A percentile compares a stretch with the other conserved stretches of the same genome.
phyloP scores from a whole-genome alignment of 2,113 vertebrate species.

The Peromyscus californicus region DNA sequence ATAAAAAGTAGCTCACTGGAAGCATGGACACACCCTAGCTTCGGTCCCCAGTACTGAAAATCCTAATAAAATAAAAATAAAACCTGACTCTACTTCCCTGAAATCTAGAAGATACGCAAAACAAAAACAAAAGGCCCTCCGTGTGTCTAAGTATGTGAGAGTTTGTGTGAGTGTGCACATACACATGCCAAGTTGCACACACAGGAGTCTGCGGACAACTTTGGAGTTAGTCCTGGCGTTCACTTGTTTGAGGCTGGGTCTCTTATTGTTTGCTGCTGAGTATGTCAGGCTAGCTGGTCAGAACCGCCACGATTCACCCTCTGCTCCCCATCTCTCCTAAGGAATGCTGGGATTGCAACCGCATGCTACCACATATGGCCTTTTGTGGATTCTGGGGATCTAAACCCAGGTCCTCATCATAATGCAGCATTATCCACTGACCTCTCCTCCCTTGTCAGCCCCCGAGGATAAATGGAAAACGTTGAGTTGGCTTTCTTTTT shows the following conservation, averaged over 20 bases:
- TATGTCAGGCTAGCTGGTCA: too few species aligned
- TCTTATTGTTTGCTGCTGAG: neutral
- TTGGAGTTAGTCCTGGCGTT: neutral
- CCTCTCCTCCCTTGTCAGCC: neutral
- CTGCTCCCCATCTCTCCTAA: neutral
- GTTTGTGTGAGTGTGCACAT: neutral
- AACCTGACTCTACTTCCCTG: neutral
- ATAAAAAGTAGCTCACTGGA: neutral
- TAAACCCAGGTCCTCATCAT: too few species aligned
- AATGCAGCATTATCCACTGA: neutral
- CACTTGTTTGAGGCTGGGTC: neutral
- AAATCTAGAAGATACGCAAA: too few species aligned
- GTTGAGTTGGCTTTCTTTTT: conserved; percentile 41
- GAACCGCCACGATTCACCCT: neutral
- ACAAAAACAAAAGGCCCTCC: neutral
- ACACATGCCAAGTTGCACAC: neutral
- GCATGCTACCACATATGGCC: too few species aligned
- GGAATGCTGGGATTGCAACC: neutral
- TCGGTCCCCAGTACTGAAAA: neutral
- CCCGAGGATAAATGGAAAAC: neutral
- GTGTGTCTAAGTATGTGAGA: neutral
- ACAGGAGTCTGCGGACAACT: neutral
- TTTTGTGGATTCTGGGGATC: neutral
- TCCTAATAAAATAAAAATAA: neutral
- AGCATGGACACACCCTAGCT: neutral